Base-by-base conservation (phyloP, 2,797 vertebrate genomes). In the Sebastes glaucus region DNA sequence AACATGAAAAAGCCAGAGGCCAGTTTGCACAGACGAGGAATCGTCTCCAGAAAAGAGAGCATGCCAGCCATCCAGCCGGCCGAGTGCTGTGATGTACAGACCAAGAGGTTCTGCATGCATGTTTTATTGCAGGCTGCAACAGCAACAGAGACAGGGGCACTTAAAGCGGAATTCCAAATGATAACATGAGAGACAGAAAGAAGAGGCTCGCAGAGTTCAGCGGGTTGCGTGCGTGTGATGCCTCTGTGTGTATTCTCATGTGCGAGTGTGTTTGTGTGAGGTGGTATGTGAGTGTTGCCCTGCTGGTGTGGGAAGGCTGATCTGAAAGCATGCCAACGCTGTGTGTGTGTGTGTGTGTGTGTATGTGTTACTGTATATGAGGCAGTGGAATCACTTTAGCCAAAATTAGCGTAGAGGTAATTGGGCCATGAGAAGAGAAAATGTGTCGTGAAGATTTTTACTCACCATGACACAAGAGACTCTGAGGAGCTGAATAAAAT, bases 141-240 rank as follows among this genome's bases (percentile, higher is more conserved):
- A 78, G 83, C 80, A 79, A 63, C 74, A 87, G 75, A 90, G 78
- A 85, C 81, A 73, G 71, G 84, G 78, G 82, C 83, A 90, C 88
- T 87, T 91, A 84, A 92, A 91, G 78, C 61, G 28, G 89, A 93
- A 94, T 91, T 84, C 81, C 57, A 87, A 87, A 93, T 91, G 85
- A 88, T 61, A 78, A 85, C 81, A 88, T 77, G 71, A 92, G 73
- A 89, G 64, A 77, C 42, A 5, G 66, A 72, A 33, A 69, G 57
- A 70, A 69, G 32, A 84, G 67, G 78, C 75, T 70, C 1, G 32
- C 68, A 84, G 84, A 74, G 87, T 89, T 92, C 87, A 88, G 56
- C 23, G 55, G 80, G 85, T 80, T 65, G 65, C 46, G 18, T 49
- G 46, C 7, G 46, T 49, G 46, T 49, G 46, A 20, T 49, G 46